These are phyloP conservation scores for Saturnia pavonia DNA, from an alignment of 2,888 invertebrate species.

Conservation along the genomic window DNA sequence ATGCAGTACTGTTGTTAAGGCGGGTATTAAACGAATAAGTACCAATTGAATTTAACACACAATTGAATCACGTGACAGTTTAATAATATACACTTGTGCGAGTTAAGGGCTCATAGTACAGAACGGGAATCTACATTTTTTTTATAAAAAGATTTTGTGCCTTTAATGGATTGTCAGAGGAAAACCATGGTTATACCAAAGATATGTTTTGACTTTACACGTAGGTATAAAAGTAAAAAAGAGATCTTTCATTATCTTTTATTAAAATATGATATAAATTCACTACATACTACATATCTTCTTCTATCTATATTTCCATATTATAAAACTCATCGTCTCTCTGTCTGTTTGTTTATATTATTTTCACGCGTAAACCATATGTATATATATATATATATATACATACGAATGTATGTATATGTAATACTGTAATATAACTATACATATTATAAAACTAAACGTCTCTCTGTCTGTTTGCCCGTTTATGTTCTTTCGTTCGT, in stretches of 20 bases:
- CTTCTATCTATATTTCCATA: too few relatives aligned
- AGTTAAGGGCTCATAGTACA: not conserved
- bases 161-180: not conserved
- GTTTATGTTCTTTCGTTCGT: too few relatives aligned
- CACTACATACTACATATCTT: not conserved
- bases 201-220: not conserved
- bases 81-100: not conserved
- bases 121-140: not conserved
- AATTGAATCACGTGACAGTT: slow-evolving; percentile 7
- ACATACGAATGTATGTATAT: too few relatives aligned
- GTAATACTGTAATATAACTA: too few relatives aligned
- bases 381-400: too few relatives aligned
- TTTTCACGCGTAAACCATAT: too few relatives aligned
- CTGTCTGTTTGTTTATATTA: too few relatives aligned
- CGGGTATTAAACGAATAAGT: slow-evolving; percentile 11
- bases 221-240: not conserved
- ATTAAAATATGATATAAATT: not conserved
- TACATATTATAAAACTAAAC: too few relatives aligned
- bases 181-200: not conserved
- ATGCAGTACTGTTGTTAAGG: not conserved
- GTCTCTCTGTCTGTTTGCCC: too few relatives aligned
- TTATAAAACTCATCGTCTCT: too few relatives aligned
- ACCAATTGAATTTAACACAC: slow-evolving; percentile 7
- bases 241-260: not conserved
- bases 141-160: not conserved